A percentile compares a stretch with the other conserved stretches of the same genome.
Conservation (phyloP, 2,113 vertebrate genomes). For the Bambusicola thoracicus region DNA sequence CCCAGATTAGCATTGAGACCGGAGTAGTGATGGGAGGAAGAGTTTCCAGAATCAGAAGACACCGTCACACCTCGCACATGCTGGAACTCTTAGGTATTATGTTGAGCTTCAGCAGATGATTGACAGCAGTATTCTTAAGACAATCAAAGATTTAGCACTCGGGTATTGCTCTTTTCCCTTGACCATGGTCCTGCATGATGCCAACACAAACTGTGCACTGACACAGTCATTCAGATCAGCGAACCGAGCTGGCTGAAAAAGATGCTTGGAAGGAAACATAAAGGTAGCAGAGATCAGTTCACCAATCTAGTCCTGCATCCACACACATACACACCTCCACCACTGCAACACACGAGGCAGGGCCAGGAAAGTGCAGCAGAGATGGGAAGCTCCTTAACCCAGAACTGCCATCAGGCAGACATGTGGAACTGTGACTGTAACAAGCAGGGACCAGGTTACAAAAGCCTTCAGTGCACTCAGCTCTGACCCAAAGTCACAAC, state of each 20-base stretch:
- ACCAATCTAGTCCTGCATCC: not conserved
- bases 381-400: conserved; percentile 1
- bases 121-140: not conserved
- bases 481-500: not conserved
- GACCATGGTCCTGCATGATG: not conserved
- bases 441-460: not conserved
- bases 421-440: not conserved
- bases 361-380: not conserved
- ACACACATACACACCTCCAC: not conserved
- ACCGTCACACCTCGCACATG: rapidly evolving
- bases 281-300: not conserved
- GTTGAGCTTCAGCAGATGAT: not conserved
- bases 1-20: not conserved
- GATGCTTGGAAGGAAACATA: not conserved
- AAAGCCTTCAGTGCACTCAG: not conserved
- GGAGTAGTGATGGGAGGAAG: rapidly evolving
- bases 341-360: not conserved
- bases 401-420: conserved; percentile 14
- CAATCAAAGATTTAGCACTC: not conserved
- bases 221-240: not conserved
- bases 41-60: not conserved
- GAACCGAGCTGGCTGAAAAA: not conserved
- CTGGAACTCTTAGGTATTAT: not conserved
- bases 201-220: not conserved
- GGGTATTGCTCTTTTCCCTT: not conserved